Percentiles rank a stretch among this genome's conserved stretches.
Conservation (phyloP, 2,888 invertebrate genomes). For the Mesorhabditis belari region DNA sequence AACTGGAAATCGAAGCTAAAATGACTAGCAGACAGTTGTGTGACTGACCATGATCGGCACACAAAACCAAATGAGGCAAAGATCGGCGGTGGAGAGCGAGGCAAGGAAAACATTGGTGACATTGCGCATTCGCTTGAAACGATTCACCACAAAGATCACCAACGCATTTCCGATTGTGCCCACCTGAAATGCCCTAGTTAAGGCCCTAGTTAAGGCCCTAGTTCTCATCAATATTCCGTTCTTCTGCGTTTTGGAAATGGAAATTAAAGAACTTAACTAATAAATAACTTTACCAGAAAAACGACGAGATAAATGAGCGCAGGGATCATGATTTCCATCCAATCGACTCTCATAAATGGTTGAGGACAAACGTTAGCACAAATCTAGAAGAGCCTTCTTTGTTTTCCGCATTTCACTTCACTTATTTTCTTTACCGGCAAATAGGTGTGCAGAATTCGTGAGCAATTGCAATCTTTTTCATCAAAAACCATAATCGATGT, state of each 20-base stretch:
- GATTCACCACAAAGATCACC: conserved; percentile 42
- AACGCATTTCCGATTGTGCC: conserved; percentile 41
- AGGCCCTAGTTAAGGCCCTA: too few relatives aligned
- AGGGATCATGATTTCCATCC: conserved; percentile 35
- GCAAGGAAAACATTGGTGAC: conserved; percentile 68
- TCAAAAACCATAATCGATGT: too few relatives aligned
- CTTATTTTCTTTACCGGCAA: not conserved
- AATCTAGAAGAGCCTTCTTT: not conserved
- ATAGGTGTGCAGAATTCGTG: not conserved
- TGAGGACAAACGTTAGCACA: not conserved
- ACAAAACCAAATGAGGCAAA: conserved; percentile 66
- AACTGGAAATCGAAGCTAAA: conserved; percentile 33
- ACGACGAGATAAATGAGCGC: conserved; percentile 35
- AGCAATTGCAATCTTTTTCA: not conserved
- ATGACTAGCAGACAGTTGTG: too few relatives aligned
- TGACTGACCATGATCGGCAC: conserved; percentile 61
- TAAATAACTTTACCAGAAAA: conserved; percentile 30
- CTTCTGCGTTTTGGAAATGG: too few relatives aligned
- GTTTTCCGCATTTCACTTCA: not conserved
- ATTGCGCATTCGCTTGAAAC: conserved; percentile 53
- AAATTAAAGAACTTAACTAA: too few relatives aligned
- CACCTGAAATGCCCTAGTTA: too few relatives aligned
- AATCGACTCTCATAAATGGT: conserved; percentile 20
- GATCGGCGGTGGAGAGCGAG: conserved; percentile 67
- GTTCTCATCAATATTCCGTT: too few relatives aligned